These are phyloP conservation scores for Onychomys arenicola DNA, from an alignment of 2,797 vertebrate species.

Conservation along the genomic window DNA sequence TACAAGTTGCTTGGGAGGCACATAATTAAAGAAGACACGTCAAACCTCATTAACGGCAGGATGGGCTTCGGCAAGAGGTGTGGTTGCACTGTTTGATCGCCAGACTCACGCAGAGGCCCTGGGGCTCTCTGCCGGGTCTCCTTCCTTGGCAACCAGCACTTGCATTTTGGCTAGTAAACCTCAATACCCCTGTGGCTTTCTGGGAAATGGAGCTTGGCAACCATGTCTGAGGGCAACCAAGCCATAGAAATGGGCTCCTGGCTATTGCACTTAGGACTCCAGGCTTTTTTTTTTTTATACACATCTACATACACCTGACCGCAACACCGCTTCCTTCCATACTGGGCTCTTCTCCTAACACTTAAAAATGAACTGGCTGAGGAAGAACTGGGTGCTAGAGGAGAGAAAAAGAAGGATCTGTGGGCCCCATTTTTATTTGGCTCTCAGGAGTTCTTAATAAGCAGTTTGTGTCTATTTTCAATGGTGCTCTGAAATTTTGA, in stretches of 20 bases:
- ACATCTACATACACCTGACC: background rate
- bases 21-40: background rate
- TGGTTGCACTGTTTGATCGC: background rate
- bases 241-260: background rate
- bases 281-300: too few relatives aligned
- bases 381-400: background rate
- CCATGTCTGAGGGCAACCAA: background rate
- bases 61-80: background rate
- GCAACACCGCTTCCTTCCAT: background rate
- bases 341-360: background rate
- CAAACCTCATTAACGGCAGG: background rate
- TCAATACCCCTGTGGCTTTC: background rate
- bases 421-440: background rate
- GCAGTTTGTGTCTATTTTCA: background rate
- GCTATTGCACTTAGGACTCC: background rate
- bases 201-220: slow-evolving; percentile 4
- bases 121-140: background rate
- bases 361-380: background rate
- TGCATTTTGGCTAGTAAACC: background rate
- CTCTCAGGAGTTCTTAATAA: background rate
- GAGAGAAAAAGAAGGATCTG: background rate
- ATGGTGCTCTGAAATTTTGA: background rate
- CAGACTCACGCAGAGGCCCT: background rate
- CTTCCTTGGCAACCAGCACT: background rate
- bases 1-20: background rate